Evolutionary conservation across 2,888 invertebrate genomes (phyloP).

Genomic region (Drosophila eohydei): DNA sequence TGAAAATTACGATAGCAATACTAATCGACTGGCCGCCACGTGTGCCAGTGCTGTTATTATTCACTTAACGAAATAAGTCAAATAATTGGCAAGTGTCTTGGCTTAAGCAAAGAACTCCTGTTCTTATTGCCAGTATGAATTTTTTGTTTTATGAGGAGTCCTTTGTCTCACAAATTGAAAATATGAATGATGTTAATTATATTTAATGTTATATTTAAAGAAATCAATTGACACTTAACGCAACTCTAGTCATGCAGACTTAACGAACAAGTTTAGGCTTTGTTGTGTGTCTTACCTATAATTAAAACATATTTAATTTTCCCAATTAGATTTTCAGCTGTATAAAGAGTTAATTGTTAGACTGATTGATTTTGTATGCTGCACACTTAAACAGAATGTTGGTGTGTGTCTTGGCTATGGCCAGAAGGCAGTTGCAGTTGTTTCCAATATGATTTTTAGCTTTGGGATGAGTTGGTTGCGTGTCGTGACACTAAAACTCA

Average conservation of each 20-base stretch:
- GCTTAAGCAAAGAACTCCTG: background rate
- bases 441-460: background rate
- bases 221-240: background rate
- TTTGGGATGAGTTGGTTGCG: background rate
- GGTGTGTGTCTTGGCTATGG: slow-evolving; percentile 7
- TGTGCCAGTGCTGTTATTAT: too few species aligned
- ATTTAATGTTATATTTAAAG: background rate
- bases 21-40: slow-evolving; percentile 26
- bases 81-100: background rate
- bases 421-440: background rate
- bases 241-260: background rate
- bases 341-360: background rate
- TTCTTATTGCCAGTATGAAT: background rate
- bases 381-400: background rate
- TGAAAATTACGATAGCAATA: background rate
- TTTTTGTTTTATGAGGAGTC: background rate
- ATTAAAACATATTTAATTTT: background rate
- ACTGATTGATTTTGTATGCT: background rate
- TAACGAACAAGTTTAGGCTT: background rate
- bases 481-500: slow-evolving; percentile 3
- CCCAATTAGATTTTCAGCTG: background rate
- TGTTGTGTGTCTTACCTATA: slow-evolving; percentile 3
- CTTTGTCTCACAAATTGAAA: background rate
- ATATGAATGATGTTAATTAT: background rate
- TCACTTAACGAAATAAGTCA: background rate